Base-by-base conservation (phyloP, 1,140 invertebrate species). In the Listronotus bonariensis region DNA sequence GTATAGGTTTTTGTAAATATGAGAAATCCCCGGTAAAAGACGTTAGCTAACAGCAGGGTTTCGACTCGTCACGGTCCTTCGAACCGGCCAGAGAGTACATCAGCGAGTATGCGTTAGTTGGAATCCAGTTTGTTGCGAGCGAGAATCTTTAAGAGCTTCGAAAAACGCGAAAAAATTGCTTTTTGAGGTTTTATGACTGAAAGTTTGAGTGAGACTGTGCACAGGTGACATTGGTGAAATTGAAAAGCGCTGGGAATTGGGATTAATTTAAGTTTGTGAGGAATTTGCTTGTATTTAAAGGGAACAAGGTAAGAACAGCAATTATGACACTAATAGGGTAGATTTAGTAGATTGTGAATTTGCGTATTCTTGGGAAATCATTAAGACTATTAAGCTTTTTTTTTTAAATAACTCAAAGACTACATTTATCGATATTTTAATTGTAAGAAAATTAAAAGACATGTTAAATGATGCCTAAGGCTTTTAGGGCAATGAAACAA, bases 51-150 rank as follows among this genome's bases (percentile, higher is more conserved):
- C n/a, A 18, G 57, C 46, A 46, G 57, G 57, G 55, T 34, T 17
- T 40, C 45, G 34, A 34, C 57, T 60, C 57, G 57, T 51, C 57
- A 60, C 57, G 57, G 57, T 60, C 57, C 57, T 60, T 60, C 57
- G 46, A 60, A 46, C 57, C 57, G 57, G 31, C 57, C 57, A 34
- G 12, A 41, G 34, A 14, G 15, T 17, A 49, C 46, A 18, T 26
- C 36, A 14, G 18, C 15, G 54, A 58, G 56, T 58, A 32, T 58
- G 57, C 57, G 57, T 51, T 32, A 49, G 57, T 60, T 49, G 45
- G 46, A 60, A 40, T 60, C 48, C 57, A 60, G 57, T 60, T 60
- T 60, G 34, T 36, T 36, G 11, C 34, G 34, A 36, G 40, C 34
- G 57, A 60, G 57, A 34, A 42, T 32, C 48, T 60, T 51, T 36